These are phyloP conservation scores for Aphelocoma californica DNA, from an alignment of 2,797 vertebrate species.

Conservation along the genomic window DNA sequence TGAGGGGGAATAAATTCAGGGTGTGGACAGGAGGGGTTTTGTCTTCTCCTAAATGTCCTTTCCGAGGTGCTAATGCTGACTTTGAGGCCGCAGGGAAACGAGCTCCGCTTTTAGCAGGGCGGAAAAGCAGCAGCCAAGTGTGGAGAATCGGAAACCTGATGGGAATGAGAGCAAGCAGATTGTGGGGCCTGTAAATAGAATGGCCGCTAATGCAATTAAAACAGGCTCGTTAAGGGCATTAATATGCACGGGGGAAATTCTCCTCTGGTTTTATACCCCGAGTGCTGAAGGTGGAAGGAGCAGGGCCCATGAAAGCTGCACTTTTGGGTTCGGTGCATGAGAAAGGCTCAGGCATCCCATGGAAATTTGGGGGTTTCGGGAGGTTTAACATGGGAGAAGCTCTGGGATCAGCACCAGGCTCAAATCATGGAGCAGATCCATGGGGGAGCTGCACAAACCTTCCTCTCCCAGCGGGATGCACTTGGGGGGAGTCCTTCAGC, in stretches of 20 bases:
- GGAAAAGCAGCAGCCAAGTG: conserved; percentile 34
- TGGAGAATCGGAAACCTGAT: conserved; percentile 37
- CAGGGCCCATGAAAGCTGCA: neutral
- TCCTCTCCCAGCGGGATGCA: neutral
- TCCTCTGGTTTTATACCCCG: neutral
- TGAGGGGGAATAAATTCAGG: neutral
- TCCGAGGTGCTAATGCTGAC: neutral
- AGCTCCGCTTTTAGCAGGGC: neutral
- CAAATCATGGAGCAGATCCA: neutral
- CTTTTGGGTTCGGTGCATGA: neutral
- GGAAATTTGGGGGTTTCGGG: neutral
- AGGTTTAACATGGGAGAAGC: accelerated
- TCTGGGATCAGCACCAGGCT: accelerated
- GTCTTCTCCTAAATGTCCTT: neutral
- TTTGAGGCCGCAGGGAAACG: neutral
- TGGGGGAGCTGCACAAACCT: neutral
- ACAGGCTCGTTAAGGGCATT: neutral
- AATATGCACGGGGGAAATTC: neutral
- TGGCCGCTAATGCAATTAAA: conserved; percentile 40
- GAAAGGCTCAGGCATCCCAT: neutral
- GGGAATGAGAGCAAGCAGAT: conserved; percentile 22
- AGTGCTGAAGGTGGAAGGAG: neutral
- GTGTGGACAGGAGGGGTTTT: neutral
- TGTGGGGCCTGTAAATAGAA: conserved; percentile 44
- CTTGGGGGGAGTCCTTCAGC: neutral